Base-by-base conservation (phyloP, 2,888 invertebrate species). In the Chalcosyrphus nemorum region DNA sequence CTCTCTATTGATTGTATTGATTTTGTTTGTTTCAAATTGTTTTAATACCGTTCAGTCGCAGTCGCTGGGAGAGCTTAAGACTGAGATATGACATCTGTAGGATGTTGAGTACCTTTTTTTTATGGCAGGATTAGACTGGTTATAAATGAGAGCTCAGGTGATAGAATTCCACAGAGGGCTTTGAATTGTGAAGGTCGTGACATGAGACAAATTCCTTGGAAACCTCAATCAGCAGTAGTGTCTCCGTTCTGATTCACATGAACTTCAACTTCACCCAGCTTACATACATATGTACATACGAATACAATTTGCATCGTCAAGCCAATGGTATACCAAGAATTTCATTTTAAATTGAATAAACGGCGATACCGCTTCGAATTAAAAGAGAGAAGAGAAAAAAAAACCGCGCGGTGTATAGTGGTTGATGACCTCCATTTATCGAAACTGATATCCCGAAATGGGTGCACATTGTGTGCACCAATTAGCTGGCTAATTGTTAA, bases 401-500 rank as follows among this genome's bases (percentile, higher is more conserved):
- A 38, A 52, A n/a, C 38, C n/a, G n/a, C n/a, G n/a, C n/a, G n/a
- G n/a, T n/a, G 13, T 38, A 13, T 38, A 43, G 9, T 52, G 56
- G 68, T 41, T 56, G 29, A 41, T 56, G 56, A 52, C 52, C 68
- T 19, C 17, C 29, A 27, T 5, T 38, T 66, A 29, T 15, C 45
- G 50, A 50, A 50, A 17, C 65, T 27, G 61, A 52, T 52, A 52
- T 66, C 52, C 38, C 68, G 52, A 68, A 68, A 54, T 56, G 43
- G 27, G 68, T 68, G 54, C 54, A 50, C 32, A 21, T 54, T 38
- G 38, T 41, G 66, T 41, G 52, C 54, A 43, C 38, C 52, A 56
- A 68, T 68, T 68, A 68, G 54, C 43, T 54, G 54, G 29, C 15
- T 32, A 68, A 56, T 68, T 68, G 24, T 41, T 56, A 35, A 54